A percentile compares a stretch with the other conserved stretches of the same genome.
Evolutionary conservation across 2,113 vertebrate species (phyloP).

Genomic region (Eudyptes chrysolophus): DNA sequence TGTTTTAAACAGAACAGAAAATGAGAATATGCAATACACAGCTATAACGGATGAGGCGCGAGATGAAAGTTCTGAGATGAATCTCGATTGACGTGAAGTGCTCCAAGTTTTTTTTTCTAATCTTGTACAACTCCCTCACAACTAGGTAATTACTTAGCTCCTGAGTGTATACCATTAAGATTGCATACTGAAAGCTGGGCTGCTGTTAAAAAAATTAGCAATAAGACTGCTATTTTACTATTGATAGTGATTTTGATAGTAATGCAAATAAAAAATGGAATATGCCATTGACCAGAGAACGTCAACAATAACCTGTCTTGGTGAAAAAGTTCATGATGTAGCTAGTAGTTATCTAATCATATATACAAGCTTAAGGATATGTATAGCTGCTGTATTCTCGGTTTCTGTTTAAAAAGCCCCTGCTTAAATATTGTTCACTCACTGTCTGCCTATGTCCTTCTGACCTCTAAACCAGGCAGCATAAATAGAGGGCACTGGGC

Average conservation of each 20-base stretch:
- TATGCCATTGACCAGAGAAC: neutral
- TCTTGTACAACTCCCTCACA: neutral
- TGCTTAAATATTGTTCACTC: neutral
- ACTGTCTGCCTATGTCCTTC: neutral
- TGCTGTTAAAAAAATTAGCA: neutral
- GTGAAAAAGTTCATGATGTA: neutral
- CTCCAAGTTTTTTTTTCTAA: neutral
- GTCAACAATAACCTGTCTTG: neutral
- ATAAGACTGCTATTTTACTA: neutral
- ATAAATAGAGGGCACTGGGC: neutral
- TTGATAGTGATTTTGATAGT: neutral
- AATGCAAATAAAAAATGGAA: neutral
- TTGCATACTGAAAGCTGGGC: neutral
- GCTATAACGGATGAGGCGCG: neutral
- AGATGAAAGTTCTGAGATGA: slow-evolving; percentile 13
- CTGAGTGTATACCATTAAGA: neutral
- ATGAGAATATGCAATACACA: neutral
- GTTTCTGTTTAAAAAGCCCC: neutral
- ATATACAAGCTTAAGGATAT: neutral
- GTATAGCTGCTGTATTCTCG: neutral
- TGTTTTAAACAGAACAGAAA: slow-evolving; percentile 6
- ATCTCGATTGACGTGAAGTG: neutral
- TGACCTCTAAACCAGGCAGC: neutral
- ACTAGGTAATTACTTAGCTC: neutral
- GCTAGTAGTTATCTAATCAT: neutral